phyloP scores from a whole-genome alignment of 2,797 vertebrate species.

The Falco naumanni region DNA sequence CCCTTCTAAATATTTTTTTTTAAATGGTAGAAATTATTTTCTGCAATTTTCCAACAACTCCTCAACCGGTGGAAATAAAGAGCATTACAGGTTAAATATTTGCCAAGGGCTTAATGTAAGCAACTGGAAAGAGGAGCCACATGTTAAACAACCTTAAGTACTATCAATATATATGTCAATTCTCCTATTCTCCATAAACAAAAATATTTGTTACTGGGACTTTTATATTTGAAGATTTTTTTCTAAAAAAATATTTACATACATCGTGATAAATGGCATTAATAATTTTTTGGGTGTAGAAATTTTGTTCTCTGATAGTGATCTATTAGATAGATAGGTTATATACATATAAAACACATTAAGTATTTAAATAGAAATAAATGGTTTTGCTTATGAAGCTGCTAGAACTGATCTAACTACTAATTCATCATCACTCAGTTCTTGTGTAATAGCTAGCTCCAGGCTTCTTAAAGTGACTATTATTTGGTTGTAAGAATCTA shows the following conservation, averaged over 20 bases:
- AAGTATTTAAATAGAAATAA: not conserved
- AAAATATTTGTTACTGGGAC: not conserved
- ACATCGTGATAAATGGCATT: not conserved
- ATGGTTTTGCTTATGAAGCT: not conserved
- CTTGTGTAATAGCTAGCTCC: slow-evolving; percentile 28
- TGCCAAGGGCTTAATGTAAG: not conserved
- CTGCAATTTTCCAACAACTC: not conserved
- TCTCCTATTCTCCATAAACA: not conserved
- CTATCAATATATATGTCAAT: not conserved
- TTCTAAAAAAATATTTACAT: not conserved
- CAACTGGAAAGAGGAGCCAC: not conserved
- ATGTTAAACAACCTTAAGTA: not conserved
- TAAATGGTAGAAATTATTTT: not conserved
- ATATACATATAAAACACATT: not conserved
- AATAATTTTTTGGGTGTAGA: not conserved
- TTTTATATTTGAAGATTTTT: not conserved
- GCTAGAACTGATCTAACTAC: not conserved
- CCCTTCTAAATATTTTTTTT: not conserved
- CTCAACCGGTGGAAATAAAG: not conserved
- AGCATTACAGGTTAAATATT: not conserved
- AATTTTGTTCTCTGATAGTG: not conserved
- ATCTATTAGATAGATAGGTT: not conserved
- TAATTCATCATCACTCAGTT: not conserved
- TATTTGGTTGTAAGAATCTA: slow-evolving; percentile 44
- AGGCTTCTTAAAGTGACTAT: slow-evolving; percentile 25